Base-by-base conservation (phyloP, 2,888 invertebrate species). In the Cephonodes hylas region DNA sequence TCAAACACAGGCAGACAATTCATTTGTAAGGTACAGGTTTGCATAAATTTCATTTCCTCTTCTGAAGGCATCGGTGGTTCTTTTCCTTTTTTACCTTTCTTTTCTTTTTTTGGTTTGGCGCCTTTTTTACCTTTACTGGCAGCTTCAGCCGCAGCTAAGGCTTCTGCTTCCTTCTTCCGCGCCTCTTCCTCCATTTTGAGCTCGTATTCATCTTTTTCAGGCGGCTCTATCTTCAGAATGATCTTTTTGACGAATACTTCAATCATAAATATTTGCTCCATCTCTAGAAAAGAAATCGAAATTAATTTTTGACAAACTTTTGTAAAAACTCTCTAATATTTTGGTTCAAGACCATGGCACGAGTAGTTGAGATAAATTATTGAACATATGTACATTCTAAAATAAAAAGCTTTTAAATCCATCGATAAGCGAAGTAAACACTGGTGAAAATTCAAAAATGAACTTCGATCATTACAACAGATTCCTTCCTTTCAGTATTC, bases 201-300 rank as follows among this genome's bases (percentile, higher is more conserved):
- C 76, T 92, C 92, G 48, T 85, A 91, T 67, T 84, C 91, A 83
- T 91, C 91, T 81, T 91, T 92, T 59, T 75, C 80, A 0, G 85
- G 85, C 63, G 91, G 91, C 63, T 89, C 91, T 62, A 91, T 72
- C 77, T 92, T 91, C 0, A 92, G 73, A 44, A 90, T 64, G 7
- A 91, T 90, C 66, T 81, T 89, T 70, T 90, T 90, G 4, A 92
- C 90, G 62, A 85, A 90, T 1, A 89, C 84, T 74, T 92, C 92
- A 25, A 92, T 86, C 91, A 92, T 90, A 61, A 91, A 92, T 61
- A 92, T 90, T 79, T 92, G 92, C 63, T 92, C 92, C 91, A 91
- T 91, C 63, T 63, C 65, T 45, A 45, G 23, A 15, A 42, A 58
- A 46, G 3, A 4, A 4, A 1, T 5, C n/a, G 38, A 5, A 8